Base-by-base conservation (phyloP, 2,888 invertebrate species). In the Tachina lurida region DNA sequence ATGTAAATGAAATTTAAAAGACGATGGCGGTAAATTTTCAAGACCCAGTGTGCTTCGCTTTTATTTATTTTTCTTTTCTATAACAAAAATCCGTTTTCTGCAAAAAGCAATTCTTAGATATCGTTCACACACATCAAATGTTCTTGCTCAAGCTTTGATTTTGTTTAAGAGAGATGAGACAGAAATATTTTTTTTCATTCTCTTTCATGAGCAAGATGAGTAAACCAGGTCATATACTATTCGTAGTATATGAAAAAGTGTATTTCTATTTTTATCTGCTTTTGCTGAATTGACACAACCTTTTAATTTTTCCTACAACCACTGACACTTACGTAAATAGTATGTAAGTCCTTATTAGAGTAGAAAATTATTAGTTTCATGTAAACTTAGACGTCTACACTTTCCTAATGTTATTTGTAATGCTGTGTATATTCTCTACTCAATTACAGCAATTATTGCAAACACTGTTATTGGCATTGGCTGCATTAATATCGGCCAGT, bases 401-500 rank as follows among this genome's bases (percentile, higher is more conserved):
- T 12, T 49, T 52, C 41, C 17, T 65, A 39, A 19, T 71, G 15
- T 67, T 74, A 22, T 68, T 8, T 75, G 49, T 58, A 22, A 31
- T 31, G 31, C 31, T 31, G 7, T 74, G 8, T 41, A 17, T 77
- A 17, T 82, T 76, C 31, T 73, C 47, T 79, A 79, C 22, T 83
- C 60, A 76, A 82, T 88, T 88, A 49, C 75, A 92, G 92, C 88
- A 88, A 86, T 87, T 91, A 87, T 41, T 91, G 74, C 90, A 92
- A 82, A 91, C 90, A 31, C 87, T 91, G 71, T 87, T 93, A 70
- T 86, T 93, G 81, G 89, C 87, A 10, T 74, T 91, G 81, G 92
- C 93, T 1, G 90, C 90, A 17, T 74, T 91, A 79, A 90, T 92
- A 87, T 92, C 92, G 68, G 92, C 92, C 56, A 89, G 91, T 77